These are phyloP conservation scores for Gerris lacustris DNA, from an alignment of 2,888 invertebrate species.

Conservation along the genomic window DNA sequence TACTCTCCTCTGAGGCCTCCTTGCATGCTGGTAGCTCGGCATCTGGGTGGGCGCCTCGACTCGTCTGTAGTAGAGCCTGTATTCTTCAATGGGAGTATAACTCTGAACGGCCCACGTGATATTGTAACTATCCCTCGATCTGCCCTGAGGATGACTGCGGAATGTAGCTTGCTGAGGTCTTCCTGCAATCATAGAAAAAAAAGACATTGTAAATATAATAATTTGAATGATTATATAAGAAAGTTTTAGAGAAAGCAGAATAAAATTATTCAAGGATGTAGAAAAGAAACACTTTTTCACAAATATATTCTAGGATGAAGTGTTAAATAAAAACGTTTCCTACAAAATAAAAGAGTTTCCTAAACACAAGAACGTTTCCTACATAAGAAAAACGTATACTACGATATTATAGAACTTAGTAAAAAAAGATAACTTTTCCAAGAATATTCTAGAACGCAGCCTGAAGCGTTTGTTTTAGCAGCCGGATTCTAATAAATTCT, in stretches of 20 bases:
- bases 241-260: not conserved
- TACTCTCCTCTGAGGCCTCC: conserved; percentile 36
- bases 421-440: too few relatives aligned
- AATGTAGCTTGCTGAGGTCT: conserved; percentile 53
- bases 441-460: too few relatives aligned
- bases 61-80: conserved; percentile 51
- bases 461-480: too few relatives aligned
- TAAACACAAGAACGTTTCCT: too few relatives aligned
- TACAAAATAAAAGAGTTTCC: too few relatives aligned
- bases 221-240: not conserved
- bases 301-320: too few relatives aligned
- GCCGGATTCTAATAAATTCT: too few relatives aligned
- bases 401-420: too few relatives aligned
- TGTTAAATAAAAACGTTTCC: too few relatives aligned
- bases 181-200: conserved; percentile 37
- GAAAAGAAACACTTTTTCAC: too few relatives aligned
- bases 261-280: not conserved
- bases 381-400: too few relatives aligned
- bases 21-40: conserved; percentile 34
- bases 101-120: conserved; percentile 57
- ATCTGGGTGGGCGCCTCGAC: conserved; percentile 40
- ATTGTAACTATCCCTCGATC: conserved; percentile 49
- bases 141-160: conserved; percentile 49
- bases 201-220: not conserved
- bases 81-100: conserved; percentile 53